Base-by-base conservation (phyloP, 2,113 vertebrate genomes). In the Ariopsis seemanni region DNA sequence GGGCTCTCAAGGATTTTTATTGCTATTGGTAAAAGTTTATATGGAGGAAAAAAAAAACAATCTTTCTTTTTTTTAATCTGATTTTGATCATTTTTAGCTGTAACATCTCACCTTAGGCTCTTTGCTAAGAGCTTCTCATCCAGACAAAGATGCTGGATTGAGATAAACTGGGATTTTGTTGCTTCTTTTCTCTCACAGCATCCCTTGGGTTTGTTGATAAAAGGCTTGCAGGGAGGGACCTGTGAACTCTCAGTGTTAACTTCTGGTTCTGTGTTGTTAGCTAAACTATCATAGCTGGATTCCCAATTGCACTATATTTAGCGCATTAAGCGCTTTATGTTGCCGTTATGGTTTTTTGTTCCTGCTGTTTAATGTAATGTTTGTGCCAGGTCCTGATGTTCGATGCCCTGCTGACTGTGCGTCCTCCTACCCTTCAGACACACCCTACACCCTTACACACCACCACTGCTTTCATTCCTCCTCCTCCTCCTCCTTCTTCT, bases 361-460 rank as follows among this genome's bases (percentile, higher is more conserved):
- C 78, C 17, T 60, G 53, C 78, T 58, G 78, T 8, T 55, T 78
- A 53, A 53, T 53, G 22, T 17, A 6, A 79, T 57, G 77, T 0
- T 81, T 20, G 17, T 81, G 79, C 27, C 55, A 81, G 57, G 62
- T 82, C 57, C 57, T 62, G 79, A 82, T 82, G 79, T 25, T 18
- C 20, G 14, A 7, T 20, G 30, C 5, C 30, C 79, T 14, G 79
- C 79, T 62, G 79, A 62, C 79, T 62, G 79, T 82, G 57, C 57
- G 25, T 81, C 57, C 79, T 81, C 79, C 57, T 81, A 57, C 57
- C 79, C 58, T 62, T 82, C 57, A 62, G 57, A 60, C 57, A 82
- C 30, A 12, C 57, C 20, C 50, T 78, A 82, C 30, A 12, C 57
- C 10, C 50, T 78, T 50, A 75, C 7, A 48, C 42, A 52, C 74